Base-by-base conservation (phyloP, 2,888 invertebrate species). In the Scelioninae gen. 1 region DNA sequence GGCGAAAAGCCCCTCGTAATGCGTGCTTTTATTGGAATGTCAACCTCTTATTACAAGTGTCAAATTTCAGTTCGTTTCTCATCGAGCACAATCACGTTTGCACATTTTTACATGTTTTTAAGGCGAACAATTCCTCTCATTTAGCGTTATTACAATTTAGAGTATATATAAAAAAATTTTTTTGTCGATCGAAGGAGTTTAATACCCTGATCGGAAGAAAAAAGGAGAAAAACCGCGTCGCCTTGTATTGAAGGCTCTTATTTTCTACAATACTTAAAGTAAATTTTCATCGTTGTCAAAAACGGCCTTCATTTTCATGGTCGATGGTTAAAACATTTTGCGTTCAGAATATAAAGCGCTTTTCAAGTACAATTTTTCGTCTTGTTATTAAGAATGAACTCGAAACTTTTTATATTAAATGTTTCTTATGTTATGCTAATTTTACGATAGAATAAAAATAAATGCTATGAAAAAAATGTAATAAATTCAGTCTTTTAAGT, bases 281-380 rank as follows among this genome's bases (percentile, higher is more conserved):
- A 31, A 32, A 45, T 79, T 65, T 65, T 58, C 47, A 49, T 55
- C 68, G 32, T 13, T 51, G 68, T 71, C 47, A 60, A 49, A 82
- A 68, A 8, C 47, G 60, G 55, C 79, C 81, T 78, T 72, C 65
- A 49, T 72, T 84, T 86, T 84, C 84, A 86, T 63, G 86, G 84
- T 56, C 78, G 49, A 79, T 79, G 58, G 58, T 79, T 45, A 77
- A 66, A n/a, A n/a, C n/a, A 23, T 32, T 7, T 47, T 31, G 45
- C 38, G 45, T 51, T 51, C 58, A 16, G 56, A 69, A 69, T 69
- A 16, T 32, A 68, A 47, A 68, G 45, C 16, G 11, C 31, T 43
- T 72, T 56, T 60, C 29, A 51, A 58, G 31, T 16, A 10, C 47
- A 15, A 10, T 16, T 60, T 47, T 47, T 47, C 11, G 23, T 23